These are phyloP conservation scores for Tenebrosternarchus preto DNA, from an alignment of 2,113 vertebrate species.

Conservation along the genomic window DNA sequence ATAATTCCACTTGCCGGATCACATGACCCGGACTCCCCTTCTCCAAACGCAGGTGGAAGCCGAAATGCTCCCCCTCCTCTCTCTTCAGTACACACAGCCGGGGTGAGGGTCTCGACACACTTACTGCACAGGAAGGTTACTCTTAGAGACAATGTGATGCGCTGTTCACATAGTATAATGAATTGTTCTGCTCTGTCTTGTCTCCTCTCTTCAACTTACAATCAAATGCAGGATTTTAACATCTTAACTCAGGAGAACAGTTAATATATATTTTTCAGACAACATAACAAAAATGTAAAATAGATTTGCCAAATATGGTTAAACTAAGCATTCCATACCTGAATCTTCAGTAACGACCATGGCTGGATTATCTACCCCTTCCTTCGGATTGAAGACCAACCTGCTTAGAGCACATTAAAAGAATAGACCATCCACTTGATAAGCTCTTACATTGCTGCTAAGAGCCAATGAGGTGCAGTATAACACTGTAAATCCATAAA, in stretches of 20 bases:
- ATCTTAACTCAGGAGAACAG: neutral
- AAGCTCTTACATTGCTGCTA: neutral
- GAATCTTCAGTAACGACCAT: constrained; percentile 83
- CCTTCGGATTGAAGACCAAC: constrained; percentile 88
- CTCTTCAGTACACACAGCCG: constrained; percentile 83
- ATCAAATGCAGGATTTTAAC: constrained; percentile 4
- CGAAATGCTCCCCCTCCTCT: constrained; percentile 70
- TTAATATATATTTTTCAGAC: neutral
- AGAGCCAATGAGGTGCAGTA: constrained; percentile 26
- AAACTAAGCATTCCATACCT: constrained; percentile 65
- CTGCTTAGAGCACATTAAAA: constrained; percentile 71
- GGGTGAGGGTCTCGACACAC: constrained; percentile 52
- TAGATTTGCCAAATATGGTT: neutral
- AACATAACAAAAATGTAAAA: neutral
- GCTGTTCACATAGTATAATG: neutral
- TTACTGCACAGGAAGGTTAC: constrained; percentile 40
- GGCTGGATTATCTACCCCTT: constrained; percentile 91
- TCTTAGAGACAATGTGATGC: neutral
- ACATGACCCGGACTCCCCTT: constrained; percentile 72
- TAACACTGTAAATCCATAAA: constrained; percentile 24
- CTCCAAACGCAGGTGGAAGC: constrained; percentile 80
- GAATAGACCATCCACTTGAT: constrained; percentile 3
- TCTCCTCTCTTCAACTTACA: neutral
- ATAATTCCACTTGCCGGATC: constrained; percentile 72
- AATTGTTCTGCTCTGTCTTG: neutral